These are phyloP conservation scores for Otus scops DNA, from an alignment of 2,797 vertebrate species.

Conservation along the genomic window DNA sequence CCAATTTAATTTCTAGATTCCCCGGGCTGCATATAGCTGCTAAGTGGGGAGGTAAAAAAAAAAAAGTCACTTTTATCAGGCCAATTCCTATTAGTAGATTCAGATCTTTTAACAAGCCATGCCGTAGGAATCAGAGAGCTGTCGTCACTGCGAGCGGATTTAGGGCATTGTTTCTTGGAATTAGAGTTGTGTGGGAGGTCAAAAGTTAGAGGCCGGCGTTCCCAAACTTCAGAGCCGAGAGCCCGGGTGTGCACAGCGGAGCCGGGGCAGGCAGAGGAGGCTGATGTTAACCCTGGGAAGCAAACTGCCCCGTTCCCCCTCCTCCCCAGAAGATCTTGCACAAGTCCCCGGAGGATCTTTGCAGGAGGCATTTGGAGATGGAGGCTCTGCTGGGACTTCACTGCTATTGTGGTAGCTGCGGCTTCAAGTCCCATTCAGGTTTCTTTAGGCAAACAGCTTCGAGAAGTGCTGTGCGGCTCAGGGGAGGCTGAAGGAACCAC, in stretches of 20 bases:
- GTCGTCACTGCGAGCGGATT: constrained; percentile 5
- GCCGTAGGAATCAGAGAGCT: background rate
- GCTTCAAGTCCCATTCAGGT: background rate
- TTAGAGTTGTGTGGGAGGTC: background rate
- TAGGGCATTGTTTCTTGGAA: constrained; percentile 21
- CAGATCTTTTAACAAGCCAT: background rate
- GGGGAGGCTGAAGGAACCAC: background rate
- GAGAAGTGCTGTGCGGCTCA: background rate
- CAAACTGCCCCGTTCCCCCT: rapidly evolving
- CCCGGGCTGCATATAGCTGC: background rate
- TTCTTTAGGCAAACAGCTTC: background rate
- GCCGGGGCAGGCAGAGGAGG: background rate
- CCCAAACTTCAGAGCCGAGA: background rate
- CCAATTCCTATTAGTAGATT: constrained; percentile 55
- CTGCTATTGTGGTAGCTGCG: background rate
- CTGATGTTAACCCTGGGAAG: background rate
- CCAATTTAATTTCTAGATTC: constrained; percentile 65
- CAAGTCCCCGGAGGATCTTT: background rate
- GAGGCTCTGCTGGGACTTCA: background rate
- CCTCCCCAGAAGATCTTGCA: background rate
- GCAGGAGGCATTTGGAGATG: background rate
- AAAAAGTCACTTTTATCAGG: constrained; percentile 24
- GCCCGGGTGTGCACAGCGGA: rapidly evolving
- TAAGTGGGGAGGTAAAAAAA: constrained; percentile 19
- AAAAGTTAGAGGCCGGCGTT: background rate